phyloP scores from a whole-genome alignment of 2,888 invertebrate species.

The Hemistola chrysoprasaria region DNA sequence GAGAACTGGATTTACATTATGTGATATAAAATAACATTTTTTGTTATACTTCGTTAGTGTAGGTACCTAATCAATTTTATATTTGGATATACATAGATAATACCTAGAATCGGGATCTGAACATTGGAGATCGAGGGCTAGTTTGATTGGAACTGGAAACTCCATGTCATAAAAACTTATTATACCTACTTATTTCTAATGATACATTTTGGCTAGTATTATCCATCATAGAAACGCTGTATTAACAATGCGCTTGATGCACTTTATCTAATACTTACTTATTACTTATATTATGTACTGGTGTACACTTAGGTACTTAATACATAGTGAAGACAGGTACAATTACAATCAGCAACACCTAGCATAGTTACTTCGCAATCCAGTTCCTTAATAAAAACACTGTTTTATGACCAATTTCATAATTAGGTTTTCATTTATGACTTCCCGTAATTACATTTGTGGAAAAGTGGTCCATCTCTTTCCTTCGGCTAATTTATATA shows the following conservation, averaged over 20 bases:
- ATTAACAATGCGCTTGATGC: too few relatives aligned
- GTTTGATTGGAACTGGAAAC: too few relatives aligned
- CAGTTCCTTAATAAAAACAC: slow-evolving; percentile 23
- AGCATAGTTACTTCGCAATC: slow-evolving; percentile 32
- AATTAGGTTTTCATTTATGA: slow-evolving; percentile 37
- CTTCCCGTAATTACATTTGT: slow-evolving; percentile 36
- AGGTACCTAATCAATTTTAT: slow-evolving; percentile 68
- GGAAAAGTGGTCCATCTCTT: slow-evolving; percentile 34
- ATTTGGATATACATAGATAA: too few relatives aligned
- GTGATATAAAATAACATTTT: slow-evolving; percentile 36
- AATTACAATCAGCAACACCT: too few relatives aligned
- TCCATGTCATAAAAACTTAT: too few relatives aligned
- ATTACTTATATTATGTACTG: too few relatives aligned
- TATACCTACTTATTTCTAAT: too few relatives aligned
- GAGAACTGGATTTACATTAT: slow-evolving; percentile 59
- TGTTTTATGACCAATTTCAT: slow-evolving; percentile 32
- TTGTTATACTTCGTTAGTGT: slow-evolving; percentile 48
- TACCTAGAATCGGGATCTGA: slow-evolving; percentile 70
- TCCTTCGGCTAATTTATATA: slow-evolving; percentile 35
- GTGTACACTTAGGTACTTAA: too few relatives aligned
- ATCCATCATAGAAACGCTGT: too few relatives aligned
- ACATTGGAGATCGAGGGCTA: too few relatives aligned
- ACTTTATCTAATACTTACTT: too few relatives aligned
- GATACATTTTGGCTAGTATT: too few relatives aligned
- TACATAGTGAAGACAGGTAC: slow-evolving; percentile 11